Percentiles rank a stretch among this genome's conserved stretches.
Conservation (phyloP, 2,113 vertebrate species). For the Psammodynastes pulverulentus region DNA sequence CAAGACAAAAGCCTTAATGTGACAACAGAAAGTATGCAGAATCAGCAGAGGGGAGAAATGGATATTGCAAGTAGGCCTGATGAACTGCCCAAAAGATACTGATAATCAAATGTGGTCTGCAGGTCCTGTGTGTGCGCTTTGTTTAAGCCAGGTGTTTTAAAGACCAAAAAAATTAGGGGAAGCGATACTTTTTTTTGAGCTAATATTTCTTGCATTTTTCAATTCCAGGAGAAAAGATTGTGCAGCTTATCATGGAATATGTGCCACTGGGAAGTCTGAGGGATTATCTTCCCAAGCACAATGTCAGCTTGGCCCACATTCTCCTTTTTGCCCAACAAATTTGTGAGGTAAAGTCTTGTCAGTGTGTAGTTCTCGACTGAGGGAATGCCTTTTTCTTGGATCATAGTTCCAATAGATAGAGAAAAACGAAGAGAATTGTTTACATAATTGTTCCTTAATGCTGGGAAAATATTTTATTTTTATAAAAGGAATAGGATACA, state of each 20-base stretch:
- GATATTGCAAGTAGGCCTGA: background rate
- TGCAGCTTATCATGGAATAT: slow-evolving; percentile 95
- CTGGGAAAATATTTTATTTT: background rate
- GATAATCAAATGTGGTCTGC: background rate
- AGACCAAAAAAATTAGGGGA: background rate
- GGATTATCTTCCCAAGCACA: slow-evolving; percentile 82
- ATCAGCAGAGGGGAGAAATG: background rate
- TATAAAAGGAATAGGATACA: background rate
- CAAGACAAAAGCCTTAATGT: background rate
- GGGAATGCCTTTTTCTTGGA: background rate
- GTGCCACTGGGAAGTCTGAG: slow-evolving; percentile 88
- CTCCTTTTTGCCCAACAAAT: slow-evolving; percentile 90
- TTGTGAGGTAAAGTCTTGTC: slow-evolving; percentile 74
- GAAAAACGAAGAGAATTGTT: background rate
- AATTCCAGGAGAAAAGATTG: slow-evolving; percentile 78
- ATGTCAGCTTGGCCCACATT: slow-evolving; percentile 71
- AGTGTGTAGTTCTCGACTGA: background rate
- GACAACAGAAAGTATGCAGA: background rate
- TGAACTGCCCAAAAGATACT: background rate
- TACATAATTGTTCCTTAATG: background rate
- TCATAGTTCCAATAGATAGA: background rate
- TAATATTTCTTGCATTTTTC: background rate
- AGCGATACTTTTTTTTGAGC: background rate
- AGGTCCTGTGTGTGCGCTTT: background rate
- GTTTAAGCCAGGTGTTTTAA: background rate